Conservation (phyloP, 2,888 invertebrate genomes). For the Helicoverpa assulta region DNA sequence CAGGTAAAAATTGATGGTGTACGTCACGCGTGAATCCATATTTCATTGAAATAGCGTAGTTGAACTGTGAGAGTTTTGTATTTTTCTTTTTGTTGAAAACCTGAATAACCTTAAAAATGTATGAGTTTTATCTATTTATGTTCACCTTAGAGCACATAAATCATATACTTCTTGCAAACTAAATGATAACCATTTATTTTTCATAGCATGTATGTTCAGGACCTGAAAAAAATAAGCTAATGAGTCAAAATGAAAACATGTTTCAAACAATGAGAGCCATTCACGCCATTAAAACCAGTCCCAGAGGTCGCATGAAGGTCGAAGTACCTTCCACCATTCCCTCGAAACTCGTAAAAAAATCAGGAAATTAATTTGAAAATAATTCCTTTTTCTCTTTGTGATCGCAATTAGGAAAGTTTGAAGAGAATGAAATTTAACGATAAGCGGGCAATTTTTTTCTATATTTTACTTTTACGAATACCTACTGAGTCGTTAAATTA, state of each 20-base stretch:
- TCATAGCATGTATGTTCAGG: no score
- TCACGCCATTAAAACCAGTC: constrained; percentile 30
- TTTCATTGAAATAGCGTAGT: constrained; percentile 29
- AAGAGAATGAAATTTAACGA: constrained; percentile 45
- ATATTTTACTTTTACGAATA: constrained; percentile 43
- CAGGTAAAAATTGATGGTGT: constrained; percentile 15
- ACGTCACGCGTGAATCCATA: constrained; percentile 3
- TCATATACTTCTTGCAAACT: no score
- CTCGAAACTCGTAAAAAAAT: constrained; percentile 62
- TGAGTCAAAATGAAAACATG: constrained; percentile 2
- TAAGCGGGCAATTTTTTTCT: constrained; percentile 37
- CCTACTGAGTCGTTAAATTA: constrained; percentile 53
- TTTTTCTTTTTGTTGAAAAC: background rate
- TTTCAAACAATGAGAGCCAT: constrained; percentile 21
- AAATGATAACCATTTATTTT: no score
- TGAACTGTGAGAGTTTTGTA: constrained; percentile 2
- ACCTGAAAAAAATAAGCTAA: no score
- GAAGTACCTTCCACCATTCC: constrained; percentile 38
- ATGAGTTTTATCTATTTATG: background rate
- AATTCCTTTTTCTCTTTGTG: constrained; percentile 51
- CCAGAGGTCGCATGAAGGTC: constrained; percentile 39
- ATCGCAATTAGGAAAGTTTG: constrained; percentile 59
- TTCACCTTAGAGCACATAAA: no score
- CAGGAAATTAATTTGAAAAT: constrained; percentile 64
- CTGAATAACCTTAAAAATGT: background rate